Conservation (phyloP, 2,113 vertebrate genomes). For the Melozone crissalis region DNA sequence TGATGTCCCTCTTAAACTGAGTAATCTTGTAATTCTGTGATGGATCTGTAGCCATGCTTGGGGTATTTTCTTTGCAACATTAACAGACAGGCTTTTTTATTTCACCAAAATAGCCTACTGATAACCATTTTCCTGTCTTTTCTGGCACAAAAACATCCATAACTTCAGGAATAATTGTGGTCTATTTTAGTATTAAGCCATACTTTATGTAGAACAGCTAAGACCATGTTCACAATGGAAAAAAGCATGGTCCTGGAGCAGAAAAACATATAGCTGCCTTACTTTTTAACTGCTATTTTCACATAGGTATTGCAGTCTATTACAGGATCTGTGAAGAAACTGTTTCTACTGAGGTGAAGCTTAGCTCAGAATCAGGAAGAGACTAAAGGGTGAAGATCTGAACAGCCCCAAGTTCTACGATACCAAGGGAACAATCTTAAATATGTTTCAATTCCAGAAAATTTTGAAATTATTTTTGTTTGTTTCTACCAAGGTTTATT, state of each 20-base stretch:
- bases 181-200: neutral
- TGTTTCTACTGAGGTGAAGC: neutral
- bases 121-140: neutral
- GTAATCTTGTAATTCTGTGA: neutral
- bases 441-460: neutral
- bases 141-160: neutral
- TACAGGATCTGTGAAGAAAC: neutral
- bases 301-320: neutral
- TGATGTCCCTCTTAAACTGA: neutral
- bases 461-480: neutral
- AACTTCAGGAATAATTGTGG: neutral
- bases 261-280: neutral
- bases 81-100: neutral
- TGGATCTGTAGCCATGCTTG: neutral
- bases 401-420: neutral
- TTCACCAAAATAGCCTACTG: neutral
- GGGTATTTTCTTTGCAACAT: neutral
- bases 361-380: neutral
- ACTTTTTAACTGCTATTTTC: neutral
- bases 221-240: neutral
- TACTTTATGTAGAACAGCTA: neutral
- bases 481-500: neutral
- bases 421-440: neutral
- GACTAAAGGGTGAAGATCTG: neutral
- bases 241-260: neutral